Evolutionary conservation across 2,888 invertebrate species (phyloP), one percentile per base, ranked within the genome.

Genomic region (Eurois occulta): DNA sequence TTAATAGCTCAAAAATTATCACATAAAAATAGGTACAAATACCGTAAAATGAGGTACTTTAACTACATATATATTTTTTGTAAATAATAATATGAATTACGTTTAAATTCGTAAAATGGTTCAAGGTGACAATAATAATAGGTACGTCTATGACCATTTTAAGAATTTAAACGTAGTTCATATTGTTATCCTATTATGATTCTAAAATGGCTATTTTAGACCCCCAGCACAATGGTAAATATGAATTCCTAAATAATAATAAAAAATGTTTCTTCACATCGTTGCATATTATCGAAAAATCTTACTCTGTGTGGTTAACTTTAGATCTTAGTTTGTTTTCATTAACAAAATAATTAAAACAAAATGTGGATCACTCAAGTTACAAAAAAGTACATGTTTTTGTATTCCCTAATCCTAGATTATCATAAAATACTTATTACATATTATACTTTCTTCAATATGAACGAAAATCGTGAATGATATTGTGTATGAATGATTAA

Each of bases 21-120:
- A 83, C 84, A 86, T 72, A 64, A 1, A 58, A 60, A 69, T 74
- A 72, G 65, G 64, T 71, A 69, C 60, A 72, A 85, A 74, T 35
- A 86, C 68, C 73, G 11, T 66, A 35, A 10, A 16, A 43, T 16
- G 52, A 60, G 35, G 60, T 78, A 77, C 69, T 62, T 60, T 58
- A 71, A 67, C 11, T 80, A 72, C n/a, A n/a, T n/a, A n/a, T n/a
- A n/a, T n/a, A n/a, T n/a, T n/a, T n/a, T n/a, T n/a, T n/a, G n/a
- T n/a, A n/a, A n/a, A n/a, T n/a, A n/a, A n/a, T n/a, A n/a, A n/a
- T n/a, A n/a, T n/a, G n/a, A n/a, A n/a, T n/a, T n/a, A n/a, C n/a
- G n/a, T n/a, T n/a, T n/a, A n/a, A n/a, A n/a, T n/a, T n/a, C n/a
- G n/a, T n/a, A n/a, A n/a, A n/a, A n/a, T n/a, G n/a, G n/a, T n/a